These are phyloP conservation scores for Macquaria australasica DNA, from an alignment of 2,113 vertebrate species.

Conservation along the genomic window DNA sequence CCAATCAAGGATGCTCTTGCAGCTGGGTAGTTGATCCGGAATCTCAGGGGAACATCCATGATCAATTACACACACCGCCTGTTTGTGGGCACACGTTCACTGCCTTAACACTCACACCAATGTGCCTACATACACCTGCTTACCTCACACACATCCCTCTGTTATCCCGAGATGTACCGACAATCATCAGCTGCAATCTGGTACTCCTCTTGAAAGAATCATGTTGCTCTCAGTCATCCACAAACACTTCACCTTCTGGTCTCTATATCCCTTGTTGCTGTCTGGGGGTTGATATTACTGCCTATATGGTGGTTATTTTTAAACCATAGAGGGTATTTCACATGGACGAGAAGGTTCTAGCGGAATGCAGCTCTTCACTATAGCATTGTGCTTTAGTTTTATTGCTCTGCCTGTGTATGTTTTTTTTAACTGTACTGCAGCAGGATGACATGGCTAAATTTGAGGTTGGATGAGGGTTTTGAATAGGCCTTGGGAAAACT, in stretches of 20 bases:
- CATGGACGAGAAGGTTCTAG: background rate
- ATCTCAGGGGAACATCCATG: background rate
- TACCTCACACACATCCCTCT: background rate
- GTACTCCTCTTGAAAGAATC: constrained; percentile 24
- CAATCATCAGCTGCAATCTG: constrained; percentile 1
- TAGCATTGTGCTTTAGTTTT: background rate
- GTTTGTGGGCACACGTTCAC: background rate
- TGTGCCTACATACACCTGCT: background rate
- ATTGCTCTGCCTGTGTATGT: constrained; percentile 7
- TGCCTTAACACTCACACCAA: background rate
- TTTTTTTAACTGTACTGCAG: constrained; percentile 30
- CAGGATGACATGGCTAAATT: constrained; percentile 45
- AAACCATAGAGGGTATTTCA: constrained; percentile 10
- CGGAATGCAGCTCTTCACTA: background rate
- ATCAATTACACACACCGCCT: background rate
- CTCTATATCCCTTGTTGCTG: background rate
- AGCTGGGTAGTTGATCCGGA: constrained; percentile 6
- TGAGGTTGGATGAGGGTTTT: constrained; percentile 22
- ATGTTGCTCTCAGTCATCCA: constrained; percentile 12
- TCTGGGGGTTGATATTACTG: constrained; percentile 21
- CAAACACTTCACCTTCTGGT: constrained; percentile 7
- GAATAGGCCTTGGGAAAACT: constrained; percentile 28
- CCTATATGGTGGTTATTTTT: constrained; percentile 29
- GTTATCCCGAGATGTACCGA: background rate
- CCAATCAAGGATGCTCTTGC: constrained; percentile 2